Evolutionary conservation across 2,113 vertebrate genomes (phyloP), one percentile per base, ranked within the genome.

Genomic region (Peromyscus californicus): DNA sequence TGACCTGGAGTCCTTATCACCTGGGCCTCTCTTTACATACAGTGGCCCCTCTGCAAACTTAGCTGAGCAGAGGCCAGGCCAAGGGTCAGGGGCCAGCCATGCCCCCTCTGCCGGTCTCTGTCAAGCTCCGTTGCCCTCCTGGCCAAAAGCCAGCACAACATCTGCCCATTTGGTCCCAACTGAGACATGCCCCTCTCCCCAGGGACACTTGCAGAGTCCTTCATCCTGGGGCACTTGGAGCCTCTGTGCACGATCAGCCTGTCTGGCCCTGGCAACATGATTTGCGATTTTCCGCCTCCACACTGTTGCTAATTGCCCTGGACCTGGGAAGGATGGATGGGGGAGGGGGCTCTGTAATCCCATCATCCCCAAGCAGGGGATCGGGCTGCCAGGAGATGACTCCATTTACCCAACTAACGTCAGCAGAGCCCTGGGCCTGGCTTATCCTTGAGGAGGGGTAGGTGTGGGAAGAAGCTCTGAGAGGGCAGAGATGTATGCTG

Each of bases 11-110:
- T 54, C 65, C 84, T 94, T 95, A 85, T 95, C 95, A 4, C 26
- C 33, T 31, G 75, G 78, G 39, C 83, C 65, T 67, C 94, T 59
- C 87, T 92, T 61, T 21, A 54, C 91, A 84, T 91, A 93, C 92
- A 96, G 45, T 0, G 86, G 83, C 91, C 75, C 70, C 17, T 89
- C 87, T 76, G 82, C 91, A 94, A 93, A 96, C 78, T 89, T 91
- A 76, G 93, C 94, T 95, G 87, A 97, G 94, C 97, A 97, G 94
- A 97, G 45, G 57, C 29, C 63, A 13, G 92, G 89, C 72, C 87
- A 63, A 78, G 96, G 97, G 94, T 94, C 93, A 78, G 39, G 74
- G 85, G 19, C 82, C 57, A 22, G 13, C 22, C 15, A 21, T 19
- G 21, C 54, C 90, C 92, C 83, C 84, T 36, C 33, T 10, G 12